Conservation (phyloP, 1,140 invertebrate species). For the Drosophila ambigua region DNA sequence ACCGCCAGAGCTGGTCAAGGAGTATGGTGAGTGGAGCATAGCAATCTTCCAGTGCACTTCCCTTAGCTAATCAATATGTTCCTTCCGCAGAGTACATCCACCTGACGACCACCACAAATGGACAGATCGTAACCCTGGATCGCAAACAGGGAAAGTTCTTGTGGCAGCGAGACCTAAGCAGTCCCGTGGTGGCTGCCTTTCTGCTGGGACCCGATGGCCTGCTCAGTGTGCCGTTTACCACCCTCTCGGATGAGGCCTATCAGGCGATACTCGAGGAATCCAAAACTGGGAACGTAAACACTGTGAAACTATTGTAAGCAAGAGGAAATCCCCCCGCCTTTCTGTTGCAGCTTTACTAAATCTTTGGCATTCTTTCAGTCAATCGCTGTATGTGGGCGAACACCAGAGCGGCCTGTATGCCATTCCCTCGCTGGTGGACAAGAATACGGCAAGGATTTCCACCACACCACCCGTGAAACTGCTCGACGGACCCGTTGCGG, state of each 20-base stretch:
- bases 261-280: conserved; percentile 89
- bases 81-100: conserved; percentile 90
- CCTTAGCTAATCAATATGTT: not conserved
- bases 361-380: conserved; percentile 85
- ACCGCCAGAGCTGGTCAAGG: conserved; percentile 89
- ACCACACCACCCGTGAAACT: conserved; percentile 86
- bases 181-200: conserved; percentile 96
- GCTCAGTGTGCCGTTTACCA: conserved; percentile 94
- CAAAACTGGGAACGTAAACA: conserved; percentile 86
- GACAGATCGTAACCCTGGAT: conserved; percentile 92
- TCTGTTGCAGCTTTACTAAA: conserved; percentile 74
- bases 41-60: not conserved
- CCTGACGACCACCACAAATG: conserved; percentile 95
- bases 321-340: not conserved
- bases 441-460: conserved; percentile 90
- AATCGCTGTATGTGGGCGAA: conserved; percentile 97
- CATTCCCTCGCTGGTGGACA: conserved; percentile 94
- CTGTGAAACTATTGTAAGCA: conserved; percentile 91
- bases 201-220: conserved; percentile 91
- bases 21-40: conserved; percentile 89
- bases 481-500: conserved; percentile 87
- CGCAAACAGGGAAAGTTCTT: conserved; percentile 89
- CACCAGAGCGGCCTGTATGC: conserved; percentile 96
- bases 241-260: conserved; percentile 93
- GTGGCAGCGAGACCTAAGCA: conserved; percentile 94